A percentile compares a stretch with the other conserved stretches of the same genome.
Evolutionary conservation across 2,888 invertebrate species (phyloP).

Genomic region (Drosophila silvestris): DNA sequence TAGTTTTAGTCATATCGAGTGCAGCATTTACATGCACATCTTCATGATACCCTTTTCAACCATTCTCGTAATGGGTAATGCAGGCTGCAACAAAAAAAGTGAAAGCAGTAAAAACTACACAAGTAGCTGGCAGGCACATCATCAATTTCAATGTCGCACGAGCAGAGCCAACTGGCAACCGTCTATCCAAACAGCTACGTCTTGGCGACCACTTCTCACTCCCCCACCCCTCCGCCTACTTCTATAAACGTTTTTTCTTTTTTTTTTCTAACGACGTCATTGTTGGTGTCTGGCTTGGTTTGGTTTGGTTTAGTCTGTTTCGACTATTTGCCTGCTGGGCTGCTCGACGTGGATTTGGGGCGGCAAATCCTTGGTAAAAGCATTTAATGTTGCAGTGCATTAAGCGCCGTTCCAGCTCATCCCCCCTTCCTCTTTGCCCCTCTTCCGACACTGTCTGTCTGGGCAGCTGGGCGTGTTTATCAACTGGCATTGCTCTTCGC

Average conservation of each 20-base stretch:
- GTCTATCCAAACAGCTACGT: conserved; percentile 30
- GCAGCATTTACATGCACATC: background rate
- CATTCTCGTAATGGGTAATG: background rate
- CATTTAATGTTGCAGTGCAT: conserved; percentile 81
- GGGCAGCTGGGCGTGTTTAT: conserved; percentile 44
- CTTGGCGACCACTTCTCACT: conserved; percentile 12
- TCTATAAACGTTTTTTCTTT: conserved; percentile 39
- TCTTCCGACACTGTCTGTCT: conserved; percentile 17
- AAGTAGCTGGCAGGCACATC: conserved; percentile 62
- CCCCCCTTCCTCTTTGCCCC: background rate
- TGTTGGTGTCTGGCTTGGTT: conserved; percentile 56
- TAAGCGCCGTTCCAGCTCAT: conserved; percentile 57
- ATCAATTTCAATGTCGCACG: conserved; percentile 80
- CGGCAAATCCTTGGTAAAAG: conserved; percentile 80
- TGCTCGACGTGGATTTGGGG: conserved; percentile 65
- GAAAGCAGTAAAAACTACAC: conserved; percentile 78
- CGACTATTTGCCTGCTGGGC: conserved; percentile 41
- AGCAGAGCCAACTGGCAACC: conserved; percentile 54
- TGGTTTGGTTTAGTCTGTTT: conserved; percentile 3
- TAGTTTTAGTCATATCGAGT: background rate
- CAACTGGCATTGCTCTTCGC: conserved; percentile 32
- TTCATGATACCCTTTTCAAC: background rate
- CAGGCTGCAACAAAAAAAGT: conserved; percentile 52
- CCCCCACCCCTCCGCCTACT: background rate
- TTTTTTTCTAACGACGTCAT: conserved; percentile 39